Conservation (phyloP, 2,797 vertebrate genomes). For the Parauchenoglanis ngamensis region DNA sequence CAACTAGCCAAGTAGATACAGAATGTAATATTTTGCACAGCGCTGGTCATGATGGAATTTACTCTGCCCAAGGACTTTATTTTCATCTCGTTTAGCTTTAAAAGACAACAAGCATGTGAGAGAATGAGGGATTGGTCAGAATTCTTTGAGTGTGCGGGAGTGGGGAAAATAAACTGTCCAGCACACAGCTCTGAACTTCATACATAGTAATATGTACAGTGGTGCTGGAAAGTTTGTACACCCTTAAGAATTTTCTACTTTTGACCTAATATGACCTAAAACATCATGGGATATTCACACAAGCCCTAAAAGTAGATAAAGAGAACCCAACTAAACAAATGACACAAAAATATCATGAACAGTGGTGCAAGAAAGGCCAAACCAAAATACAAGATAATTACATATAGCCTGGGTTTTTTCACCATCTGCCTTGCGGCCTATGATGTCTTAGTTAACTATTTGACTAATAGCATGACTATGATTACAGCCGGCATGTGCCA, state of each 20-base stretch:
- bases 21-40: constrained; percentile 1
- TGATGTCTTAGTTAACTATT: not conserved
- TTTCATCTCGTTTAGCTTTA: not conserved
- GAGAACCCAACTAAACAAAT: no score
- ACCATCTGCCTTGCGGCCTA: not conserved
- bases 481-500: not conserved
- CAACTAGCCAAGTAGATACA: not conserved
- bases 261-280: no score
- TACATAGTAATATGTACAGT: not conserved
- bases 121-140: not conserved
- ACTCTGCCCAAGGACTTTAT: not conserved
- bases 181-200: not conserved
- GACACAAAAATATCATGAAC: no score
- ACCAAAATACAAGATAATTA: not conserved
- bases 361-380: no score
- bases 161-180: not conserved
- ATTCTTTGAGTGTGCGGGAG: not conserved
- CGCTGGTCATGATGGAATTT: not conserved
- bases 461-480: not conserved
- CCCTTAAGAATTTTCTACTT: no score
- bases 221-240: no score
- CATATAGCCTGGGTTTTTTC: not conserved
- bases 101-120: not conserved
- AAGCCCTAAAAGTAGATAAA: no score
- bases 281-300: no score